phyloP scores from a whole-genome alignment of 2,888 invertebrate species.

The Autographa gamma region DNA sequence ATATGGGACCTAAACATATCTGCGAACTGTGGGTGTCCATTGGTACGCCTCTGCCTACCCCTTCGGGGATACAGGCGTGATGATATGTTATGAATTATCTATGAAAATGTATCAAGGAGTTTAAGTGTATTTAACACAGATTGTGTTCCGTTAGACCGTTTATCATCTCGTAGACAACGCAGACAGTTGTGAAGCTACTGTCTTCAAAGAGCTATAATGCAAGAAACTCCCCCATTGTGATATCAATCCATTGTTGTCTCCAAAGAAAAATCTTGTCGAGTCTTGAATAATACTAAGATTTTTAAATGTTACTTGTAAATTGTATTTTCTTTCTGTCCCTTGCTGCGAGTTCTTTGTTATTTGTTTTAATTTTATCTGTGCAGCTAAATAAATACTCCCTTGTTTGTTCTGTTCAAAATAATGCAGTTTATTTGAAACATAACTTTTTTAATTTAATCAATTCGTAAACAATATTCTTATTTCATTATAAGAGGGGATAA shows the following conservation, averaged over 20 bases:
- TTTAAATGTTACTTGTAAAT: neutral
- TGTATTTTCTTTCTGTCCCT: neutral
- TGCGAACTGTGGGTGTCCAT: too few relatives aligned
- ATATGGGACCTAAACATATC: too few relatives aligned
- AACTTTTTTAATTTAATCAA: too few relatives aligned
- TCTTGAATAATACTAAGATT: neutral
- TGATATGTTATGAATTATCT: constrained; percentile 48
- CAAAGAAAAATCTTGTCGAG: constrained; percentile 51
- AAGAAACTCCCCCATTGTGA: constrained; percentile 30
- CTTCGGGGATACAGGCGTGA: too few relatives aligned
- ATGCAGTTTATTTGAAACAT: neutral
- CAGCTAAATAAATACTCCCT: neutral
- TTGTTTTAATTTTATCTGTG: neutral
- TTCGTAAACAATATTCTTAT: too few relatives aligned
- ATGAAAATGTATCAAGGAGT: constrained; percentile 6
- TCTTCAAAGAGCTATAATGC: constrained; percentile 50
- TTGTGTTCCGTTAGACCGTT: constrained; percentile 63
- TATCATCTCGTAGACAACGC: constrained; percentile 67
- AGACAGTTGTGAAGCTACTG: constrained; percentile 68
- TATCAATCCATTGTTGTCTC: constrained; percentile 53
- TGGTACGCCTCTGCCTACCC: too few relatives aligned
- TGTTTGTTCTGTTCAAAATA: neutral
- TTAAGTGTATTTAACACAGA: constrained; percentile 39
- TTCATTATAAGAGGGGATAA: too few relatives aligned
- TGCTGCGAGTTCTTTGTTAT: neutral